Conservation (phyloP, 2,113 vertebrate species). For the Aegotheles bennettii region DNA sequence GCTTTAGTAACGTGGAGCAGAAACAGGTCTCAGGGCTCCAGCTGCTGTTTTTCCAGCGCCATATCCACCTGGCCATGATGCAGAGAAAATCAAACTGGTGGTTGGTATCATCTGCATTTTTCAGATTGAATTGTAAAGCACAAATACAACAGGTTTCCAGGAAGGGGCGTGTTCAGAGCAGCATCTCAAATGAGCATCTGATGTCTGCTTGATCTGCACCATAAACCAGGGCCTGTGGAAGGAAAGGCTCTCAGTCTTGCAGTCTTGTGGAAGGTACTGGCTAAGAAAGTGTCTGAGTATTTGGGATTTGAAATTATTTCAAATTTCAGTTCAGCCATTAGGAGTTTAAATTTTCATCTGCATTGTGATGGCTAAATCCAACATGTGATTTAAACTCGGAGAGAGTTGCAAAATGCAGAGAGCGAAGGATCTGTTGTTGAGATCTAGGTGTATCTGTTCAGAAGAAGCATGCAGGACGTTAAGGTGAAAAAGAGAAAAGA, state of each 20-base stretch:
- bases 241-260: not conserved
- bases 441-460: not conserved
- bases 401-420: not conserved
- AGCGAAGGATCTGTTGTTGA: not conserved
- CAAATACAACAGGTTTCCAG: not conserved
- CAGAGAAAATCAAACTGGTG: not conserved
- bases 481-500: not conserved
- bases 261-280: not conserved
- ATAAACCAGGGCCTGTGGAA: not conserved
- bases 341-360: not conserved
- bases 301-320: not conserved
- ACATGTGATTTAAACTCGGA: not conserved
- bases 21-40: not conserved
- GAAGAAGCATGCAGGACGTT: not conserved
- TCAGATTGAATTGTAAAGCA: not conserved
- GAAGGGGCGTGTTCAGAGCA: not conserved
- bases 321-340: not conserved
- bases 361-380: not conserved
- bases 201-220: not conserved
- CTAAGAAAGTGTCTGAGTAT: not conserved
- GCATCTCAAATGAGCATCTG: not conserved
- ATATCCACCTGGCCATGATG: rapidly evolving
- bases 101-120: not conserved
- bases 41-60: not conserved
- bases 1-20: not conserved